Percentiles rank a stretch among this genome's conserved stretches.
These are phyloP conservation scores for Heliconius melpomene DNA, from an alignment of 1,140 invertebrate species.

Conservation along the genomic window DNA sequence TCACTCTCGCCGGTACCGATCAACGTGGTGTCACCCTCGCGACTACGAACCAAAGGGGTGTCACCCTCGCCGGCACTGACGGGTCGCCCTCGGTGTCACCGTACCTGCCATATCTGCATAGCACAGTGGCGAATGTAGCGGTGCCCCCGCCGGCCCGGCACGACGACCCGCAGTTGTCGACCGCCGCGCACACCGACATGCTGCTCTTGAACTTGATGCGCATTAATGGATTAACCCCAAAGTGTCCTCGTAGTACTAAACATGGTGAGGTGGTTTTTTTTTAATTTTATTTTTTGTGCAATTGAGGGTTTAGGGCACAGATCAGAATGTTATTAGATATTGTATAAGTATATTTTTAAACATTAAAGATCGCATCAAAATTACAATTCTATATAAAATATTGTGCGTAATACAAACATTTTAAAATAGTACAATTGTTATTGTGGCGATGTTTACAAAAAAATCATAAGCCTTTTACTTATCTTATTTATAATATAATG, in stretches of 20 bases:
- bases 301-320: background rate
- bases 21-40: slow-evolving; percentile 26
- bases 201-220: slow-evolving; percentile 73
- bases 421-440: too few species aligned
- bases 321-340: too few species aligned
- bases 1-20: slow-evolving; percentile 53
- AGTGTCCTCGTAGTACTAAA: slow-evolving; percentile 43
- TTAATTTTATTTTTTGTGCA: background rate
- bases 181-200: slow-evolving; percentile 70
- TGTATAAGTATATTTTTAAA: too few species aligned
- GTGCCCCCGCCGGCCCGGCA: slow-evolving; percentile 30
- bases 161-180: slow-evolving; percentile 69
- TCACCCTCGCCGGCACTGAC: slow-evolving; percentile 53
- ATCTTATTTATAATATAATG: too few species aligned
- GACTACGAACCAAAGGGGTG: slow-evolving; percentile 15
- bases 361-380: too few species aligned
- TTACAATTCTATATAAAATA: too few species aligned
- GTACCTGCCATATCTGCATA: slow-evolving; percentile 8
- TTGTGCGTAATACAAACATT: too few species aligned
- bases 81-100: slow-evolving; percentile 34
- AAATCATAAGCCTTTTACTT: too few species aligned
- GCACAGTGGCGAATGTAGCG: slow-evolving; percentile 34
- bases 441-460: too few species aligned
- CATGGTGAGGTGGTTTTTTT: slow-evolving; percentile 44
- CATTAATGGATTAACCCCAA: slow-evolving; percentile 71